phyloP scores from a whole-genome alignment of 1,140 invertebrate species.

The Drosophila kanapiae region DNA sequence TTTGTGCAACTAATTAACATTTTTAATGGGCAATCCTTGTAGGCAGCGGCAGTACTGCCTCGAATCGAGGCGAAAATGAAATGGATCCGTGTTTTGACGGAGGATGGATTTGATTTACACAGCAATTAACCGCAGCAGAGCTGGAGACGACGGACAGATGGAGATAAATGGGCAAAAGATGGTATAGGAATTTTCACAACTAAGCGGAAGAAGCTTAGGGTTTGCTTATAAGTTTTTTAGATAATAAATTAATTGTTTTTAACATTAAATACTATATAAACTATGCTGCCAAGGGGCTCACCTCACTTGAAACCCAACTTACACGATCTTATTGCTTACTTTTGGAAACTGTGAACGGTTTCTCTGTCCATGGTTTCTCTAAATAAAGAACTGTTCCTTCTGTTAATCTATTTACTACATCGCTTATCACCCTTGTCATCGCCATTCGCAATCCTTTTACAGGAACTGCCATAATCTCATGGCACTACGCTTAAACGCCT shows the following conservation, averaged over 20 bases:
- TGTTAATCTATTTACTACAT: neutral
- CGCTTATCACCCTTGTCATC: conserved; percentile 34
- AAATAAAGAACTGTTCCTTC: neutral
- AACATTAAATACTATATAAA: neutral
- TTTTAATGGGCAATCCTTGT: conserved; percentile 82
- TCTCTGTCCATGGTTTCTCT: too few species aligned
- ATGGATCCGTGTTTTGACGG: conserved; percentile 49
- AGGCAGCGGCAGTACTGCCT: conserved; percentile 34
- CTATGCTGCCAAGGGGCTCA: neutral
- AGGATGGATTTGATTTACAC: conserved; percentile 69
- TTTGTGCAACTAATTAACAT: conserved; percentile 84
- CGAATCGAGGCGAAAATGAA: conserved; percentile 60
- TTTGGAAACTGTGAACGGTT: too few species aligned
- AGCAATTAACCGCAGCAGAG: conserved; percentile 54
- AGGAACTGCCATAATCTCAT: conserved; percentile 52
- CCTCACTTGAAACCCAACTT: too few species aligned
- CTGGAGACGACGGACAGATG: neutral
- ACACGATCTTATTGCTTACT: too few species aligned
- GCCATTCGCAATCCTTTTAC: conserved; percentile 13
- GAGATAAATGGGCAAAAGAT: conserved; percentile 8
- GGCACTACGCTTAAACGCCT: conserved; percentile 57
- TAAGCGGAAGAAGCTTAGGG: too few species aligned
- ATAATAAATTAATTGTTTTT: neutral
- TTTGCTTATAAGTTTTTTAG: neutral
- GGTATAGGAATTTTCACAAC: neutral